Evolutionary conservation across 1,140 invertebrate genomes (phyloP), one percentile per base, ranked within the genome.

Genomic region (Danaus plexippus): DNA sequence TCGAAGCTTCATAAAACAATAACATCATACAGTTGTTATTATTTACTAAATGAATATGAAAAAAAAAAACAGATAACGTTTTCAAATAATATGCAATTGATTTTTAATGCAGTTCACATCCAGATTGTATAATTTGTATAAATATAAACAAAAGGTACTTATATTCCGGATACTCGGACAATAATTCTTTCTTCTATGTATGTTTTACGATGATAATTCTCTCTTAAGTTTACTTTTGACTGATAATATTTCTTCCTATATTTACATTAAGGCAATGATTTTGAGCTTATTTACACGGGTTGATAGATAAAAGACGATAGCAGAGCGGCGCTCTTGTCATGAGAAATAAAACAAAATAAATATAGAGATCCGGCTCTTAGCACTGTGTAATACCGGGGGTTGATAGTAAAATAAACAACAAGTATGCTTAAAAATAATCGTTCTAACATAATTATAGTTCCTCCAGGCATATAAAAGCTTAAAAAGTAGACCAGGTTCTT

Each of bases 241-340:
- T 70, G 78, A 78, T 78, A 75, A 80, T 80, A 81, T 71, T 81
- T 85, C 73, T 83, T 75, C 59, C 59, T 80, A 72, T 82, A 79
- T 83, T 82, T 83, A 85, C 69, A 66, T 63, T 71, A 76, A 46
- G 54, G 67, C 71, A 73, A 79, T 80, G 73, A 79, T 78, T 78
- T 66, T 66, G 53, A 61, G 59, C 66, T 71, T 75, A 75, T 79
- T 77, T 82, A 85, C 67, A 80, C 75, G 75, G 76, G 77, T 78
- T 82, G 73, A 82, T 79, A 82, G 77, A 80, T 79, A 83, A 77
- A 80, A 73, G 66, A 75, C 75, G 75, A 82, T 77, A 80, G 64
- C 68, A 67, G 54, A 69, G 79, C 80, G 80, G 77, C 67, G 66
- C 69, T 77, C 80, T 80, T 80, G 80, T 77, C 77, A 72, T 71